phyloP scores from a whole-genome alignment of 2,888 invertebrate species.

The Tuta absoluta region DNA sequence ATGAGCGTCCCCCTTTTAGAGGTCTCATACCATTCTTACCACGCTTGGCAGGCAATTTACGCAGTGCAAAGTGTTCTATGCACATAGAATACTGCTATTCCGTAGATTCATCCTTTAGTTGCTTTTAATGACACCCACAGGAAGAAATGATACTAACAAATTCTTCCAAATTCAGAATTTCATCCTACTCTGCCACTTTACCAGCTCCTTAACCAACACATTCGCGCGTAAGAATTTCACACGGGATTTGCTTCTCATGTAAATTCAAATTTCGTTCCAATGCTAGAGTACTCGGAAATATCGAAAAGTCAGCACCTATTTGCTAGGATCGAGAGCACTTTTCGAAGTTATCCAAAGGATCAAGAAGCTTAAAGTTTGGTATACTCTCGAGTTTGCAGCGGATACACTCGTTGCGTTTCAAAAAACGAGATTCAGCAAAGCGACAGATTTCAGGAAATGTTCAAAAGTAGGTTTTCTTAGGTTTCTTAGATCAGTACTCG shows the following conservation, averaged over 20 bases:
- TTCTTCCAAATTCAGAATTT: neutral
- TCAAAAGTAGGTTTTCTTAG: neutral
- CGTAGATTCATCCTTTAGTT: too few species aligned
- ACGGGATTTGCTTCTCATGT: conserved; percentile 51
- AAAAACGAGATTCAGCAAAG: neutral
- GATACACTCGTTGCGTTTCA: conserved; percentile 1
- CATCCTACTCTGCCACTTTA: neutral
- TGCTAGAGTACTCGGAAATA: conserved; percentile 41
- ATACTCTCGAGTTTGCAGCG: conserved; percentile 12
- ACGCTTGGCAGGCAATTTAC: too few species aligned
- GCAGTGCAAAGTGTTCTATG: too few species aligned
- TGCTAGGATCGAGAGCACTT: conserved; percentile 38
- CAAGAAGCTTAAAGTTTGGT: conserved; percentile 24
- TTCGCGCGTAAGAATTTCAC: conserved; percentile 40
- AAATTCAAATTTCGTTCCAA: conserved; percentile 45
- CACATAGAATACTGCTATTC: too few species aligned
- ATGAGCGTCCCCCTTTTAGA: too few species aligned
- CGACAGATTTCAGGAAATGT: neutral
- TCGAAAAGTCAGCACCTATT: conserved; percentile 41
- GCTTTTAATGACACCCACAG: too few species aligned
- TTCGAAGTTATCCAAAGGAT: conserved; percentile 48
- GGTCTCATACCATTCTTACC: too few species aligned
- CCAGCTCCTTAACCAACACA: conserved; percentile 2
- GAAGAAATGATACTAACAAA: too few species aligned
- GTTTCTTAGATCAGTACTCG: neutral